phyloP scores from a whole-genome alignment of 2,888 invertebrate species.

The Drosophila mettleri region DNA sequence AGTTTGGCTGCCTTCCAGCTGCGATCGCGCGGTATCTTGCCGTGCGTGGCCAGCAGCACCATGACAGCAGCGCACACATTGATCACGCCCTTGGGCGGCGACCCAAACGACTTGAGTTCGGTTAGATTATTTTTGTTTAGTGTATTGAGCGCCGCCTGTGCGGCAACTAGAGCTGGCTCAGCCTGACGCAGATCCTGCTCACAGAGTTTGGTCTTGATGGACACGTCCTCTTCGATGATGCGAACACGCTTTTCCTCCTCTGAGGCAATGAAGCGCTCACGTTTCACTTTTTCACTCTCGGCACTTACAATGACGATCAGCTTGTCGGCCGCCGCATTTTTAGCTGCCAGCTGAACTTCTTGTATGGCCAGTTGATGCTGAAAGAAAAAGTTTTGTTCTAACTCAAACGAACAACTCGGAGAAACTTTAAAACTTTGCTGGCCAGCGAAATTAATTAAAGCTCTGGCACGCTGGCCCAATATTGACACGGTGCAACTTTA shows the following conservation, averaged over 20 bases:
- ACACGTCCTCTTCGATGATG: slow-evolving; percentile 95
- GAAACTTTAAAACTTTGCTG: slow-evolving; percentile 57
- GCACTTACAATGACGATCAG: slow-evolving; percentile 94
- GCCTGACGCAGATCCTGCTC: slow-evolving; percentile 96
- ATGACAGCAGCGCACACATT: slow-evolving; percentile 95
- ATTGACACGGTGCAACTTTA: slow-evolving; percentile 70
- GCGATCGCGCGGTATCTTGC: slow-evolving; percentile 95
- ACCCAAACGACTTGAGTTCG: slow-evolving; percentile 97
- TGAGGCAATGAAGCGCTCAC: slow-evolving; percentile 92
- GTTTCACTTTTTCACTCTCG: slow-evolving; percentile 96
- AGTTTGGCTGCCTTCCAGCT: slow-evolving; percentile 96
- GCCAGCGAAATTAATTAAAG: slow-evolving; percentile 68
- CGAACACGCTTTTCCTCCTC: slow-evolving; percentile 96
- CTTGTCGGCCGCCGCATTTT: slow-evolving; percentile 96
- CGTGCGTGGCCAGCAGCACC: slow-evolving; percentile 92
- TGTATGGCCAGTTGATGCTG: slow-evolving; percentile 87
- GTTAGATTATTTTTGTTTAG: slow-evolving; percentile 98
- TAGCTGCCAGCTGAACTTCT: slow-evolving; percentile 93
- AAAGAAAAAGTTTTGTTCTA: slow-evolving; percentile 28
- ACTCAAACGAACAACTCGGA: slow-evolving; percentile 46
- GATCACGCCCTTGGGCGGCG: slow-evolving; percentile 96
- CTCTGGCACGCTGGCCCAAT: slow-evolving; percentile 72
- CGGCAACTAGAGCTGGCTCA: slow-evolving; percentile 95
- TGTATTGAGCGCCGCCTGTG: slow-evolving; percentile 91
- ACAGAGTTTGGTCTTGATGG: slow-evolving; percentile 93